Evolutionary conservation across 2,797 vertebrate species (phyloP).

Genomic region (Spea hammondii): DNA sequence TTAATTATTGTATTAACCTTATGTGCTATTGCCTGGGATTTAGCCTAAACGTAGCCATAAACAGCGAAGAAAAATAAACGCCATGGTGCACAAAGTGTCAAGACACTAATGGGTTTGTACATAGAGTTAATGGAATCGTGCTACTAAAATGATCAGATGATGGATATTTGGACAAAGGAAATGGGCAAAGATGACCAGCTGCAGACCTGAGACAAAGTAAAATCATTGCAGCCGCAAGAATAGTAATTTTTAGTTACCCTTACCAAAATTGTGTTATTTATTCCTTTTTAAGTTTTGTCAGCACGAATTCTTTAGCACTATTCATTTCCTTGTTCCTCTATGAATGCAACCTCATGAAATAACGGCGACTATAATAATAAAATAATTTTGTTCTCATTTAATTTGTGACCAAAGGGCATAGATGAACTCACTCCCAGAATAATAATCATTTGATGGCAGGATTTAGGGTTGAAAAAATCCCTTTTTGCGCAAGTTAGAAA

Average conservation of each 20-base stretch:
- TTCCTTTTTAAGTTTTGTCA: conserved; percentile 9
- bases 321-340: not conserved
- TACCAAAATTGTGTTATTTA: not conserved
- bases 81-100: too few species aligned
- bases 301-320: not conserved
- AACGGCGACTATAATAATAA: conserved; percentile 23
- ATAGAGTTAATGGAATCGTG: too few species aligned
- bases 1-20: too few species aligned
- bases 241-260: not conserved
- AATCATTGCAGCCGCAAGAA: not conserved
- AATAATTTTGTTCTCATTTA: conserved; percentile 29
- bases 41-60: too few species aligned
- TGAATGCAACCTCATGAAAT: conserved; percentile 23
- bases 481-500: conserved; percentile 1
- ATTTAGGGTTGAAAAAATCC: not conserved
- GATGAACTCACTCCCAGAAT: conserved; percentile 22
- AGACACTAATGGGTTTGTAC: too few species aligned
- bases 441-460: conserved; percentile 21
- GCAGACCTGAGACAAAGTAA: not conserved
- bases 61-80: too few species aligned
- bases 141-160: too few species aligned
- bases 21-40: too few species aligned
- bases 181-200: not conserved
- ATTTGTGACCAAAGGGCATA: conserved; percentile 23
- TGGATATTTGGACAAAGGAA: not conserved